phyloP scores from a whole-genome alignment of 2,888 invertebrate genomes.

The Drosophila infuscata region DNA sequence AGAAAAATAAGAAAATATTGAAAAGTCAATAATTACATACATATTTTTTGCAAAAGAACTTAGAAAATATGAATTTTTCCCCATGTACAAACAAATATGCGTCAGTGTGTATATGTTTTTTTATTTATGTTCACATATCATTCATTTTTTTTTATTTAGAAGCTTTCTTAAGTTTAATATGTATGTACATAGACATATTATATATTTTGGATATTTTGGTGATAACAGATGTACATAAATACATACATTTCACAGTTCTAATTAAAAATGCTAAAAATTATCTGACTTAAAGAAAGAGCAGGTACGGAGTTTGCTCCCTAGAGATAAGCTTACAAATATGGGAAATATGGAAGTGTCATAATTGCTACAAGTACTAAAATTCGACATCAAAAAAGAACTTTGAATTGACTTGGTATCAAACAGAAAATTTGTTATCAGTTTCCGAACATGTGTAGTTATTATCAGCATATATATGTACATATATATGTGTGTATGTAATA shows the following conservation, averaged over 20 bases:
- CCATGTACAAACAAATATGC: neutral
- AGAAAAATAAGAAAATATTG: too few relatives aligned
- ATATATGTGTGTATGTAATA: neutral
- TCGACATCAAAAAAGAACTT: neutral
- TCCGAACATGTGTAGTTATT: constrained; percentile 7
- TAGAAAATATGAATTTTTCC: too few relatives aligned
- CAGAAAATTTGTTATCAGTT: constrained; percentile 23
- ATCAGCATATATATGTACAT: neutral
- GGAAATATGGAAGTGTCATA: neutral
- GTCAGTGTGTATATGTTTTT: neutral
- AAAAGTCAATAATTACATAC: too few relatives aligned
- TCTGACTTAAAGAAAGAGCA: neutral
- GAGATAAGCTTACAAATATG: constrained; percentile 5
- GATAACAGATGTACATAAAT: neutral
- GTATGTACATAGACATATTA: neutral
- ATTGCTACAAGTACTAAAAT: neutral
- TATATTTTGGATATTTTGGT: neutral
- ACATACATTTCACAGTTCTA: too few relatives aligned
- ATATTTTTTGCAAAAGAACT: too few relatives aligned
- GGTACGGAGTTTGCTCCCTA: constrained; percentile 12
- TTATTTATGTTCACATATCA: neutral
- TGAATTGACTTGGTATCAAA: constrained; percentile 4
- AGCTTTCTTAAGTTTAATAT: neutral
- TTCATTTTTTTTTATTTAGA: neutral
- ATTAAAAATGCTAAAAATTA: neutral